phyloP scores from a whole-genome alignment of 2,113 vertebrate species.

The Microcebus griseorufus region DNA sequence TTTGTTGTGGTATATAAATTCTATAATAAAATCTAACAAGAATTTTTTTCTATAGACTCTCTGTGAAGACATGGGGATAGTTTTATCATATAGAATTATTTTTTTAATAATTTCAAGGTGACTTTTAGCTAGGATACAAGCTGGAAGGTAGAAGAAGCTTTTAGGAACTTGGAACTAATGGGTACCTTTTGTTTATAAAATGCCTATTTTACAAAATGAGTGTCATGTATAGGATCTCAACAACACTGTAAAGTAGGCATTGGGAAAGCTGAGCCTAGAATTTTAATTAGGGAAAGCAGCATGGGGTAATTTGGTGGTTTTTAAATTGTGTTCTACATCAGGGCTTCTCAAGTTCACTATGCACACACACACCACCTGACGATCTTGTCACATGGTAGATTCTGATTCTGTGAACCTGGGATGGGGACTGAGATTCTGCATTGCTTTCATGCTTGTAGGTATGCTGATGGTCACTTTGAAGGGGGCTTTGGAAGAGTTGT shows the following conservation, averaged over 20 bases:
- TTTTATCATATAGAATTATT: background rate
- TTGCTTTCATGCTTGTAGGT: background rate
- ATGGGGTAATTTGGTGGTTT: background rate
- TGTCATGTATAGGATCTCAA: background rate
- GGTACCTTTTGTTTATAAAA: background rate
- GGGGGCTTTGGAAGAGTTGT: background rate
- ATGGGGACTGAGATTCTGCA: background rate
- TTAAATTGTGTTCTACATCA: background rate
- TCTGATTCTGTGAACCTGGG: background rate
- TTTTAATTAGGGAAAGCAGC: background rate
- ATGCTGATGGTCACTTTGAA: background rate
- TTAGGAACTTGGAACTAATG: background rate
- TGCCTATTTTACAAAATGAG: background rate
- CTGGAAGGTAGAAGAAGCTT: background rate
- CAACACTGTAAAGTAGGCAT: background rate
- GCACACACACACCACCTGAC: background rate
- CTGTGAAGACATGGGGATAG: background rate
- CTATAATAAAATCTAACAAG: background rate
- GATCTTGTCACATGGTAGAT: background rate
- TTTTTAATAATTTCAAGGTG: background rate
- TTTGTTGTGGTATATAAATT: background rate
- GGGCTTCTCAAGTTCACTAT: background rate
- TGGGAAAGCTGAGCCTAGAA: background rate
- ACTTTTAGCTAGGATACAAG: background rate
- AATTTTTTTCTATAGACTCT: background rate